Base-by-base conservation (phyloP, 2,797 vertebrate species). In the Onychomys leucogaster region DNA sequence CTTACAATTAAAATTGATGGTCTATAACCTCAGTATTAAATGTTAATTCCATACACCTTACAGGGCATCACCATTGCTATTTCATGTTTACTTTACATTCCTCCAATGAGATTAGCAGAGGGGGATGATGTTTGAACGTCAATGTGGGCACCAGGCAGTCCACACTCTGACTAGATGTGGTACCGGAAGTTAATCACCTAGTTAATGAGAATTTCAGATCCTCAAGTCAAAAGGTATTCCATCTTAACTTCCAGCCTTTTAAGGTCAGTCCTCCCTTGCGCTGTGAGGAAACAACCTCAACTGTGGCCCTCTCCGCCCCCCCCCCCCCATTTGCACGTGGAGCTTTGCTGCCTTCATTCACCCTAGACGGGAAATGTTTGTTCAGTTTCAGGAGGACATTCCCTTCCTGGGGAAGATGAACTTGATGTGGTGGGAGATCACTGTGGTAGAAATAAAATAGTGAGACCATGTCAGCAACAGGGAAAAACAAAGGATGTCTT, bases 401-500 rank as follows among this genome's bases (percentile, higher is more conserved):
- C 55, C 34, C 3, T 78, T 94, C 76, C 49, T 46, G 23, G 11
- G 3, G 17, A 43, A 90, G 27, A 90, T 29, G 65, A 90, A 89
- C 59, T 52, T 71, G 17, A 94, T 46, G 37, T 10, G 43, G 76
- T 13, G 19, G 21, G 49, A 86, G 25, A 49, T 71, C 17, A 37
- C 5, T 80, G 17, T 52, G 34, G 29, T 76, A 43, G 96, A 95
- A 95, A 87, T 81, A n/a, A 97, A 97, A 86, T 49, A 32, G 32
- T 27, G 27, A 93, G 41, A 88, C 81, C 73, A 52, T 43, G 17
- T 57, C n/a, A 88, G 41, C 52, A 10, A 2, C 5, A 59, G 46
- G 37, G n/a, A 43, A 43, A 86, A 96, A 85, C 55, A 55, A 94
- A 83, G 17, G 0, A n/a, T 92, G 25, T 6, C 34, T 61, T 61